phyloP scores from a whole-genome alignment of 2,797 vertebrate genomes.

The Hyperoplus immaculatus region DNA sequence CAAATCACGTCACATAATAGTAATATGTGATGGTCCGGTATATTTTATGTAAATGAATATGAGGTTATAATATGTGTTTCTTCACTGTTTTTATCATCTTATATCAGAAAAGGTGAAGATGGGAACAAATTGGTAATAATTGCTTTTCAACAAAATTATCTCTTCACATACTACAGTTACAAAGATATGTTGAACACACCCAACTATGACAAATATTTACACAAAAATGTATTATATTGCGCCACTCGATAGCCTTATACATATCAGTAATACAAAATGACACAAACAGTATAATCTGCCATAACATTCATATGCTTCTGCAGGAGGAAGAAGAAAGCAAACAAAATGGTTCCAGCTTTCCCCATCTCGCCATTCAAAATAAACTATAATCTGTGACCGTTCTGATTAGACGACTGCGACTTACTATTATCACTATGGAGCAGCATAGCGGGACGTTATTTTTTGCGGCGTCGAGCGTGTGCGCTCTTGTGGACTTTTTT shows the following conservation, averaged over 20 bases:
- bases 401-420: conserved; percentile 50
- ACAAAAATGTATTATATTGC: conserved; percentile 2
- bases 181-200: not conserved
- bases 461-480: conserved; percentile 42
- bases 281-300: conserved; percentile 25
- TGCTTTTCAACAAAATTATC: not conserved
- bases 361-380: conserved; percentile 43
- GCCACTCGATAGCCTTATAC: conserved; percentile 13
- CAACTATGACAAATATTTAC: not conserved
- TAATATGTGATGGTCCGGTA: not conserved
- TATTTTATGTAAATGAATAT: not conserved
- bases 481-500: conserved; percentile 50
- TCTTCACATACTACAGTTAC: not conserved
- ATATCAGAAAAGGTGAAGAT: not conserved
- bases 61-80: not conserved
- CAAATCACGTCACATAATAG: not conserved
- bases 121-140: too few species aligned
- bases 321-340: conserved; percentile 25
- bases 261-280: conserved; percentile 6
- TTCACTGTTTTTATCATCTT: not conserved
- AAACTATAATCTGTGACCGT: conserved; percentile 58
- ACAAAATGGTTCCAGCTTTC: conserved; percentile 23
- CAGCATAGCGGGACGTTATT: conserved; percentile 33
- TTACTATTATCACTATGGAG: conserved; percentile 53
- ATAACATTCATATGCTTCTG: conserved; percentile 33